A percentile compares a stretch with the other conserved stretches of the same genome.
phyloP scores from a whole-genome alignment of 2,113 vertebrate species.

The Antennarius striatus region DNA sequence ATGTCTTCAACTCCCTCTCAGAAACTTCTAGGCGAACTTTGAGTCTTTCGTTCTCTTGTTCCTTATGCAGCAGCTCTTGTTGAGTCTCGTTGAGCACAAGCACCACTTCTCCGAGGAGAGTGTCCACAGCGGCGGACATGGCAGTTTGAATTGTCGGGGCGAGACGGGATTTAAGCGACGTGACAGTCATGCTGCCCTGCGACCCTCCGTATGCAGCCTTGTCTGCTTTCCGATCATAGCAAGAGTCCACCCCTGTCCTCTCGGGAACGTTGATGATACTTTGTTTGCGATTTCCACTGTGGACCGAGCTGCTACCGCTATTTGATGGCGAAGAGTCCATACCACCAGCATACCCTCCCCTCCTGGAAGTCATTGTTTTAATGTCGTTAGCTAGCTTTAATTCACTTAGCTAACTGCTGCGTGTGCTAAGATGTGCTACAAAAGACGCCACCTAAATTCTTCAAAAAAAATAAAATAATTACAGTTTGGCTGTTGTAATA shows the following conservation, averaged over 20 bases:
- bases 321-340: slow-evolving; percentile 62
- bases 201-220: slow-evolving; percentile 54
- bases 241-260: slow-evolving; percentile 53
- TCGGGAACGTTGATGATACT: slow-evolving; percentile 66
- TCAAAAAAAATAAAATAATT: too few relatives aligned
- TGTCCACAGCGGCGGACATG: slow-evolving; percentile 81
- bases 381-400: slow-evolving; percentile 8
- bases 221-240: slow-evolving; percentile 70
- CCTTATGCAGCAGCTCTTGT: slow-evolving; percentile 76
- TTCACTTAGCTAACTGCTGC: slow-evolving; percentile 18
- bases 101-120: slow-evolving; percentile 79
- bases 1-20: slow-evolving; percentile 78
- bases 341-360: slow-evolving; percentile 61
- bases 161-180: slow-evolving; percentile 77
- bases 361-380: slow-evolving; percentile 63
- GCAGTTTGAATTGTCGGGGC: slow-evolving; percentile 80
- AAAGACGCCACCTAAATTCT: background rate
- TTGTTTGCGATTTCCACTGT: slow-evolving; percentile 71
- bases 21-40: slow-evolving; percentile 81
- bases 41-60: slow-evolving; percentile 81
- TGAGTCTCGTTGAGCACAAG: slow-evolving; percentile 79
- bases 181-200: slow-evolving; percentile 73
- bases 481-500: background rate
- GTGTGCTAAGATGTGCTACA: background rate
- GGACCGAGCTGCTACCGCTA: slow-evolving; percentile 35